These are phyloP conservation scores for Cryptophagus acutangulus DNA, from an alignment of 2,888 invertebrate genomes.

Conservation along the genomic window DNA sequence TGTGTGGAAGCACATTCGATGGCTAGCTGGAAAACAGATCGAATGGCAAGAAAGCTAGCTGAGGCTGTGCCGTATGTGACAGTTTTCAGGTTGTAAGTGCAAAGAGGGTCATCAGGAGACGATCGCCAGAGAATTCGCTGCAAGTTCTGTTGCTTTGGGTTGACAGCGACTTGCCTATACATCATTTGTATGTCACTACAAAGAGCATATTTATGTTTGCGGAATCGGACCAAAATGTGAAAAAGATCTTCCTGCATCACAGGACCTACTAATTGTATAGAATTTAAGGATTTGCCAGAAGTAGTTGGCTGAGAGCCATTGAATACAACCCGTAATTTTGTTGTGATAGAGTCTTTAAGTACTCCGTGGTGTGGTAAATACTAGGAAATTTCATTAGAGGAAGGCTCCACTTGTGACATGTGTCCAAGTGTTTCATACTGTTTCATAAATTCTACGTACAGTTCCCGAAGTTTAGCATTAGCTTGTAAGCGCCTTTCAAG, in stretches of 20 bases:
- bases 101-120: too few species aligned
- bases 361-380: conserved; percentile 3
- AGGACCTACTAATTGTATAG: not conserved
- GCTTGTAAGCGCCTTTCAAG: not conserved
- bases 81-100: too few species aligned
- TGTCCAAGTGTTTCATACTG: conserved; percentile 1
- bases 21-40: too few species aligned
- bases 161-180: not conserved
- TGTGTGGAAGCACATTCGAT: too few species aligned
- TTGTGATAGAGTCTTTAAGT: conserved; percentile 1
- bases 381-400: not conserved
- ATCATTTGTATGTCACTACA: conserved; percentile 3
- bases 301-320: not conserved
- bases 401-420: not conserved
- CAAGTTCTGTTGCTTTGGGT: not conserved
- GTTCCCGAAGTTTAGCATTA: not conserved
- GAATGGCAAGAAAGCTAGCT: too few species aligned
- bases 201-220: not conserved
- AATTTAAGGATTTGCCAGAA: not conserved
- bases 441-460: not conserved
- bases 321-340: conserved; percentile 5
- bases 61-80: too few species aligned
- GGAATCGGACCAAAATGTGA: not conserved
- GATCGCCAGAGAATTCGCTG: conserved; percentile 3
- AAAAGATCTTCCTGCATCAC: conserved; percentile 2